Base-by-base conservation (phyloP, 2,113 vertebrate genomes). In the Upupa epops region DNA sequence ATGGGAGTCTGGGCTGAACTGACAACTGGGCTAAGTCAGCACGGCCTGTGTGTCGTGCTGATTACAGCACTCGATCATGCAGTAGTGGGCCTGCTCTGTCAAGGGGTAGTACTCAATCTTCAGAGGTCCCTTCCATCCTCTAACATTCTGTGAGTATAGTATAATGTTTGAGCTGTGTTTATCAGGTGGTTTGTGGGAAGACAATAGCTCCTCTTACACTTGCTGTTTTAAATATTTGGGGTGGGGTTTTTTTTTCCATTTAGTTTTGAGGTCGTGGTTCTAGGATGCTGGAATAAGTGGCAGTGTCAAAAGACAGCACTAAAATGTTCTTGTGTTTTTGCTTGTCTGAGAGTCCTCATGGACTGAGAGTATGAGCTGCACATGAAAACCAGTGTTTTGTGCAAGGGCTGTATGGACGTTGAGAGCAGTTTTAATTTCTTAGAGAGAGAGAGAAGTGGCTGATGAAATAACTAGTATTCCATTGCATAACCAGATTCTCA, bases 381-480 rank as follows among this genome's bases (percentile, higher is more conserved):
- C 25, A 26, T 77, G 36, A 73, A 85, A 85, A 20, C 34, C 19
- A 59, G 40, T 52, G 15, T 63, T 79, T 51, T 60, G 8, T 76
- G 63, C 32, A 28, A 42, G 63, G 51, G 11, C 32, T 60, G 1
- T 28, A 26, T 8, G 31, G 54, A 73, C 69, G 63, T 51, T 14
- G 73, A 37, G 31, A 55, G 13, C 18, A 34, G 52, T 48, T 42
- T 70, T 20, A 88, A 31, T 61, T 75, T 32, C 15, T 91, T 5
- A 0, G 28, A 37, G 55, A 37, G 26, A 37, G 26, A 26, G 51
- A 60, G 56, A 73, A 61, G 63, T 87, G 76, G 88, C 88, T 96
- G 90, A 90, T 95, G 94, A 93, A 96, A 93, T 93, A 94, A 58
- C 59, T 70, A 22, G 64, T 82, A 83, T 85, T 83, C 79, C 7